Conservation (phyloP, 2,888 invertebrate genomes). For the Sesia bembeciformis region DNA sequence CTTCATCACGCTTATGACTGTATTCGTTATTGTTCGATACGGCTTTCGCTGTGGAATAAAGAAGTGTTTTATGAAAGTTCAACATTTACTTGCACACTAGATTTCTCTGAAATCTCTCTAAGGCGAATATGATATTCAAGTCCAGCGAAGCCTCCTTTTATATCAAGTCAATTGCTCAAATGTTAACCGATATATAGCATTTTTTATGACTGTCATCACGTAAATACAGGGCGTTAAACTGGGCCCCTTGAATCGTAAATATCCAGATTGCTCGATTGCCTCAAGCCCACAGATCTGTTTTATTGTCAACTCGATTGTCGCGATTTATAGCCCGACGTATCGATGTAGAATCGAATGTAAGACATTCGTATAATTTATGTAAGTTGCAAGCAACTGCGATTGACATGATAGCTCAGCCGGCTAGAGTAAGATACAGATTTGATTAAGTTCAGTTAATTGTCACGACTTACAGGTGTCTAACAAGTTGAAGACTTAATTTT, state of each 20-base stretch:
- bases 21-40: too few relatives aligned
- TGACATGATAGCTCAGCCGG: too few relatives aligned
- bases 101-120: too few relatives aligned
- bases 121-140: background rate
- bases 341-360: conserved; percentile 40
- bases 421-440: too few relatives aligned
- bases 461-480: too few relatives aligned
- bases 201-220: conserved; percentile 55
- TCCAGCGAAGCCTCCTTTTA: background rate
- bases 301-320: conserved; percentile 52
- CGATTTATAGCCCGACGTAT: conserved; percentile 44
- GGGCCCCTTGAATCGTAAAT: conserved; percentile 56
- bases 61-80: too few relatives aligned
- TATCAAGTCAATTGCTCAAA: conserved; percentile 27
- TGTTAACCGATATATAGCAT: conserved; percentile 58
- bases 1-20: too few relatives aligned
- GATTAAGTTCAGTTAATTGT: too few relatives aligned
- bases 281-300: conserved; percentile 56
- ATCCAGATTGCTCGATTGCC: conserved; percentile 37
- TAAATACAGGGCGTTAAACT: conserved; percentile 50
- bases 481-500: too few relatives aligned
- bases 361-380: conserved; percentile 5
- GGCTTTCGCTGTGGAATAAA: too few relatives aligned
- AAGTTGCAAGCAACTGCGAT: too few relatives aligned
- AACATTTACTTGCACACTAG: too few relatives aligned